phyloP scores from a whole-genome alignment of 2,797 vertebrate species.

The Euthynnus affinis region DNA sequence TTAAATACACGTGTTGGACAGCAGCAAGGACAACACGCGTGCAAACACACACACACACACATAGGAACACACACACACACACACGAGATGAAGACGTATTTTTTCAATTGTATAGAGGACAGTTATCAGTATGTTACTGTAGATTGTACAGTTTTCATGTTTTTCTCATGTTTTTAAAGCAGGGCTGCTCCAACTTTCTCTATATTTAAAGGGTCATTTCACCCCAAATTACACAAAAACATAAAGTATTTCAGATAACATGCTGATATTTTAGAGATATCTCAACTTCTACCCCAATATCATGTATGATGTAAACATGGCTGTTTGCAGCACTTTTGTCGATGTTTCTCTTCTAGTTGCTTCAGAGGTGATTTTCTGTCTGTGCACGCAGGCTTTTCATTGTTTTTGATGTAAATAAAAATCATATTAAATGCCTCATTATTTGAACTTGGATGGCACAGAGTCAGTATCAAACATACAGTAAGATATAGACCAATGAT shows the following conservation, averaged over 20 bases:
- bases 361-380: not conserved
- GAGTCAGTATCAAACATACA: not conserved
- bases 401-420: conserved; percentile 31
- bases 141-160: conserved; percentile 75
- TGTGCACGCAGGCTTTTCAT: not conserved
- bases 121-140: conserved; percentile 70
- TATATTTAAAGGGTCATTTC: conserved; percentile 38
- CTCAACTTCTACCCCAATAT: not conserved
- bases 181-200: conserved; percentile 1
- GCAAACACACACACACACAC: conserved; percentile 2
- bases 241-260: not conserved
- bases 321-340: conserved; percentile 11
- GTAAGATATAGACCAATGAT: not conserved
- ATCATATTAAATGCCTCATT: not conserved
- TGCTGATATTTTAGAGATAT: not conserved
- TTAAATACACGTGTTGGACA: conserved; percentile 28
- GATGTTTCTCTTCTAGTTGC: not conserved
- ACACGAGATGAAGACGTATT: conserved; percentile 32
- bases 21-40: conserved; percentile 13
- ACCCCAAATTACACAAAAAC: conserved; percentile 5
- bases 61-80: conserved; percentile 19
- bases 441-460: no score
- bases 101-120: conserved; percentile 64
- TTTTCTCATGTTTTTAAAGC: conserved; percentile 18
- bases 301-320: not conserved